Conservation (phyloP, 1,140 invertebrate species). For the Tetragonula clypearis region DNA sequence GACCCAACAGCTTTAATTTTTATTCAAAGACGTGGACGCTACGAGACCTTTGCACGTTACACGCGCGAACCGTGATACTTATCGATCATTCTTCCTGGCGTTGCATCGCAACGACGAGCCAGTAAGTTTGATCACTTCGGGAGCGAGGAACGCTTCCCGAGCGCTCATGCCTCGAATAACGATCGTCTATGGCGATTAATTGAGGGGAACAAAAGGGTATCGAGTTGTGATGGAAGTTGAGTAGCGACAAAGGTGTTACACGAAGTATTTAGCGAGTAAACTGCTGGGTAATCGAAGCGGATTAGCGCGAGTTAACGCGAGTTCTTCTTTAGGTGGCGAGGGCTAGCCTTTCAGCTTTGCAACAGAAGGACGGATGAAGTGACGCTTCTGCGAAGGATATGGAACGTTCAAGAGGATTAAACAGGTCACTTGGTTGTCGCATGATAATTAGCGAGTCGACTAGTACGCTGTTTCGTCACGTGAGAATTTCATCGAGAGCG, state of each 20-base stretch:
- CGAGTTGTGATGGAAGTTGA: conserved; percentile 39
- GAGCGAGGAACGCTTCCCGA: background rate
- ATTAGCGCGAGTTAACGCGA: conserved; percentile 57
- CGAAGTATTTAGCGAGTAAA: conserved; percentile 54
- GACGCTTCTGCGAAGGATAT: conserved; percentile 6
- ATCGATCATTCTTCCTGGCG: background rate
- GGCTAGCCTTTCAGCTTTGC: conserved; percentile 39
- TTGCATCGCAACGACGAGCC: background rate
- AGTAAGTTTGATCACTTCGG: conserved; percentile 21
- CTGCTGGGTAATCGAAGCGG: conserved; percentile 44
- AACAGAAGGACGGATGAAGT: conserved; percentile 18
- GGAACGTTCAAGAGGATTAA: conserved; percentile 45
- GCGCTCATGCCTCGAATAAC: background rate
- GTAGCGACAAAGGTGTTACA: conserved; percentile 30
- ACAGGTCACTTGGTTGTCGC: conserved; percentile 18
- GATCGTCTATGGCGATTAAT: conserved; percentile 29
- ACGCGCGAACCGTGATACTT: background rate
- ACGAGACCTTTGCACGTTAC: background rate
- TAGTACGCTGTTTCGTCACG: conserved; percentile 44
- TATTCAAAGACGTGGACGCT: background rate
- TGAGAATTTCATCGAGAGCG: conserved; percentile 56
- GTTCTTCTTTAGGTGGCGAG: conserved; percentile 4
- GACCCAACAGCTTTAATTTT: too few species aligned
- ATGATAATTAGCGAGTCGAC: conserved; percentile 35
- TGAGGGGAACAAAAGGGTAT: conserved; percentile 48